Evolutionary conservation across 1,140 invertebrate genomes (phyloP), one percentile per base, ranked within the genome.

Genomic region (Maniola jurtina): DNA sequence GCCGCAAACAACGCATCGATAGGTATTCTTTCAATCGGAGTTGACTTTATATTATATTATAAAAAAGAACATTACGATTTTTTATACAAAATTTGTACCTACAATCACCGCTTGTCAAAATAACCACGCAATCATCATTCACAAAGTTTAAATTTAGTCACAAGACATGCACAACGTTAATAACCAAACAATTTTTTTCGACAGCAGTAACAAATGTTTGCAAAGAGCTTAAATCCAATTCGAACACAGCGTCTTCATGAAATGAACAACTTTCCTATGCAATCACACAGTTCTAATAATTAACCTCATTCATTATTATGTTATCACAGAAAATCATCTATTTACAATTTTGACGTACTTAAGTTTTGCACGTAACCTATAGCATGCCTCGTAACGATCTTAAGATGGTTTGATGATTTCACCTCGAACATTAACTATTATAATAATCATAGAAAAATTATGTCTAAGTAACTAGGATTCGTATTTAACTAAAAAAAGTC

Each of bases 271-370:
- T 83, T 84, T 79, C 79, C 84, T 88, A 89, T 86, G 91, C 89
- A 91, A 90, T 87, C 91, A 91, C 88, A 87, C 88, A 84, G 84
- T 86, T 88, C 86, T 90, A 90, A 88, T 90, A 84, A 90, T 89
- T 86, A 83, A 86, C 76, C 78, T 84, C 79, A 86, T 84, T 86
- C 87, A 85, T 86, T 6, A 79, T 80, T 83, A 90, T 91, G 85
- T 92, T 92, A 92, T 92, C 91, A 92, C 91, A 92, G 90, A 92
- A 92, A 91, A 91, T 90, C 82, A 91, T 92, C 85, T 92, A 91
- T 91, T 90, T 91, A 92, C 91, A 92, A 91, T 90, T 91, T 91
- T 88, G 82, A 88, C 84, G 80, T 83, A 87, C 82, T 84, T 86
- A 80, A 80, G 79, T 88, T 82, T 77, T 76, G 76, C 84, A 85